Percentiles rank a stretch among this genome's conserved stretches.
Conservation (phyloP, 2,113 vertebrate genomes). For the Myodes glareolus region DNA sequence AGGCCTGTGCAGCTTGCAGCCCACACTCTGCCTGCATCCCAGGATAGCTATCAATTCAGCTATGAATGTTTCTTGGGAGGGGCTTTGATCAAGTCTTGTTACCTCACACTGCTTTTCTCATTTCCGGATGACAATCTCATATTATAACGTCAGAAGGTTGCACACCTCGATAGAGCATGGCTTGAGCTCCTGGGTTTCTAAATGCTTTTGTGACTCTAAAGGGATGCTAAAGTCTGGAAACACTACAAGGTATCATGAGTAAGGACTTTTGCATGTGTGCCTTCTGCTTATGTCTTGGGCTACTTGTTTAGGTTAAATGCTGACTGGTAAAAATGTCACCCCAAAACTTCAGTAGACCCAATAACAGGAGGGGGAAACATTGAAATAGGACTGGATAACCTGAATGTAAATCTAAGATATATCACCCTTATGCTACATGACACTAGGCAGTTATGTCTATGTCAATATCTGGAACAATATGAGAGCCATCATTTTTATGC, state of each 20-base stretch:
- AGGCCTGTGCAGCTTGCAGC: neutral
- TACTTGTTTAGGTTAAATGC: slow-evolving; percentile 23
- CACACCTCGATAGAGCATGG: neutral
- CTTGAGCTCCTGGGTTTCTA: neutral
- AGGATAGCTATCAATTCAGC: neutral
- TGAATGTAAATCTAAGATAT: neutral
- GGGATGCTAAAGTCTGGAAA: neutral
- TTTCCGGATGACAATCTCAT: neutral
- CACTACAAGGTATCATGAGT: neutral
- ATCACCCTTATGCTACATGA: slow-evolving; percentile 5
- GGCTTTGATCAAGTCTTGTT: neutral
- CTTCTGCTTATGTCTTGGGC: neutral
- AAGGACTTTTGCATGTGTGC: slow-evolving; percentile 9
- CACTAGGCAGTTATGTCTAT: slow-evolving; percentile 27
- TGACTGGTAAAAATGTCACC: neutral
- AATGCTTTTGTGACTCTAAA: neutral
- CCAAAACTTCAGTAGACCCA: neutral
- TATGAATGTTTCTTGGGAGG: neutral
- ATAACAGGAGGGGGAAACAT: neutral
- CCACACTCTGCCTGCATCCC: neutral
- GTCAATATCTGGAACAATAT: neutral
- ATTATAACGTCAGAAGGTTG: neutral
- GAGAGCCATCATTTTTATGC: slow-evolving; percentile 3
- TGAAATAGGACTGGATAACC: neutral
- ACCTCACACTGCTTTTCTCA: neutral